A percentile compares a stretch with the other conserved stretches of the same genome.
These are phyloP conservation scores for Carterocephalus palaemon DNA, from an alignment of 2,888 invertebrate species.

Conservation along the genomic window DNA sequence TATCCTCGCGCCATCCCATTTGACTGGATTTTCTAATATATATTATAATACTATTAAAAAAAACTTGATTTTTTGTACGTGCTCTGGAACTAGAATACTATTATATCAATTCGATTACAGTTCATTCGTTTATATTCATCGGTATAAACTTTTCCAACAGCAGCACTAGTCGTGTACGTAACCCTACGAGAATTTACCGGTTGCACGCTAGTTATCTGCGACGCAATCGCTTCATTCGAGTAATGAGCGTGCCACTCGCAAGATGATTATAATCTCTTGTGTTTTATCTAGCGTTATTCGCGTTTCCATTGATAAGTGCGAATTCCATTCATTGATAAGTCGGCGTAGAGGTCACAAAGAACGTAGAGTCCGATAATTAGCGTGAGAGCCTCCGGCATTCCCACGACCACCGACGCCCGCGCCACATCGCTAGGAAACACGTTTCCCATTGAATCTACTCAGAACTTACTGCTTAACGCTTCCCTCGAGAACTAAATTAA, in stretches of 20 bases:
- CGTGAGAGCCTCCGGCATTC: conserved; percentile 65
- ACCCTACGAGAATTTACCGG: too few relatives aligned
- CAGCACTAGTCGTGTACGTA: too few relatives aligned
- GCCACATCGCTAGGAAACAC: conserved; percentile 54
- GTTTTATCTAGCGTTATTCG: conserved; percentile 19
- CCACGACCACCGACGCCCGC: conserved; percentile 50
- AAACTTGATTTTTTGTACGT: too few relatives aligned
- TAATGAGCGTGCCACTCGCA: conserved; percentile 21
- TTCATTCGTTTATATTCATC: too few relatives aligned
- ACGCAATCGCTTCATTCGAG: conserved; percentile 23
- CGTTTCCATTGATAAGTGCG: conserved; percentile 59
- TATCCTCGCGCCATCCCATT: too few relatives aligned
- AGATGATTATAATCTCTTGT: conserved; percentile 21
- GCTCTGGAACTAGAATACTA: too few relatives aligned
- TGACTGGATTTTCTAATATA: too few relatives aligned
- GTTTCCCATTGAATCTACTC: conserved; percentile 34
- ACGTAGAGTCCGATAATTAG: conserved; percentile 58
- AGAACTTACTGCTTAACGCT: too few relatives aligned
- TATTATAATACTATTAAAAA: too few relatives aligned
- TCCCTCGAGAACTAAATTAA: too few relatives aligned
- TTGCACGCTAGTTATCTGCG: conserved; percentile 1
- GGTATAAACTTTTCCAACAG: too few relatives aligned
- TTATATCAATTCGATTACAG: too few relatives aligned
- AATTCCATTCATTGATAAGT: conserved; percentile 56
- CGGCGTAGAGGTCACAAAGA: conserved; percentile 46